Evolutionary conservation across 2,113 vertebrate species (phyloP), one percentile per base, ranked within the genome.

Genomic region (Equus quagga): DNA sequence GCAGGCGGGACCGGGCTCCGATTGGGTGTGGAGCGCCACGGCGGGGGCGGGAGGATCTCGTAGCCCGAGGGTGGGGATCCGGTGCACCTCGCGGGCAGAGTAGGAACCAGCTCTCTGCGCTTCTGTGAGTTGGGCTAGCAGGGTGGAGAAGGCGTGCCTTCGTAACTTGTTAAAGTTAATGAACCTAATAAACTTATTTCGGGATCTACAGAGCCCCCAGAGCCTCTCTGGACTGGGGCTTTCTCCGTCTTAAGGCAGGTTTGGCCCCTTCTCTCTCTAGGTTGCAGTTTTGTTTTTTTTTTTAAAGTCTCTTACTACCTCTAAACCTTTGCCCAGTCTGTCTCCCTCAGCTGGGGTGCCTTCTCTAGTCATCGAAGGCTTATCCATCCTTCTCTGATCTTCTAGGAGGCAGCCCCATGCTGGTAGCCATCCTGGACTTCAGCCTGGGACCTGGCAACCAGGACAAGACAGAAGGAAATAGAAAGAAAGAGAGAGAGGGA

Each of bases 131-230:
- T 33, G 44, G 14, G 69, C 15, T 17, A 49, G n/a, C 54, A 4
- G 58, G 60, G 46, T 62, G 51, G 56, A 69, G 89, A 31, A 96
- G 96, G 92, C 80, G 82, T 96, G 95, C 95, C 89, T 86, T 90
- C 33, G 17, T 87, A 75, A 51, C 80, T 92, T 73, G 41, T 75
- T 94, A 86, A 94, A 96, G 89, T 91, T 78, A 89, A n/a, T 79
- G 79, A 94, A 65, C 70, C 83, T 75, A 89, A 23, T 83, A 89
- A 97, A 93, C 89, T 96, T 83, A 51, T 75, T 89, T 89, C 1
- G 18, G 86, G 41, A 89, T 88, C 65, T 70, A 14, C 44, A 26
- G 82, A 75, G 28, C 44, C 76, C 76, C 31, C 11, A 13, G 58
- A 58, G 36, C 15, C 79, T 88, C 94, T 73, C 60, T 60, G n/a